Conservation (phyloP, 2,888 invertebrate genomes). For the Dolichopus griseipennis region DNA sequence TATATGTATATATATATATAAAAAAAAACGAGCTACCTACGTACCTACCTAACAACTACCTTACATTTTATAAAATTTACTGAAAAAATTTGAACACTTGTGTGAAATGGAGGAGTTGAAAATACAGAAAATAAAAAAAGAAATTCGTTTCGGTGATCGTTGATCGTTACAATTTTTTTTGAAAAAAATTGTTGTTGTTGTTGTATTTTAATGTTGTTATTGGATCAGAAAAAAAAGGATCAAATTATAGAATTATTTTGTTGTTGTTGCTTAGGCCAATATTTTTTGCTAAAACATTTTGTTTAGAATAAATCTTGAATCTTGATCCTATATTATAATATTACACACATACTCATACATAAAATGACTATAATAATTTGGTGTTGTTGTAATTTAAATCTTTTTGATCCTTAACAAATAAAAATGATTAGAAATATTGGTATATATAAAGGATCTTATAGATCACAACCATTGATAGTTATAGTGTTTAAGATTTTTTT, state of each 20-base stretch:
- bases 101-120: conserved; percentile 14
- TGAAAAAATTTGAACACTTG: background rate
- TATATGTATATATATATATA: too few species aligned
- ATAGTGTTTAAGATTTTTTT: too few species aligned
- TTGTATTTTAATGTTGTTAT: too few species aligned
- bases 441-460: too few species aligned
- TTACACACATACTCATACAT: too few species aligned
- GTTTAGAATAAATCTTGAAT: background rate
- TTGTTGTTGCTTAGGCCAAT: background rate
- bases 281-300: background rate
- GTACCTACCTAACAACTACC: background rate
- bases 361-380: too few species aligned
- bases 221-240: background rate
- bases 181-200: too few species aligned
- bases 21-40: background rate
- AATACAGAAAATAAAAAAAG: too few species aligned
- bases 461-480: background rate
- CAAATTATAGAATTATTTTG: background rate
- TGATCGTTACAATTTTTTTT: conserved; percentile 15
- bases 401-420: background rate
- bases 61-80: background rate
- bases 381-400: background rate
- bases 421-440: background rate
- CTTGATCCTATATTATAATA: too few species aligned
- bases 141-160: conserved; percentile 22